Evolutionary conservation across 2,797 vertebrate species (phyloP), one percentile per base, ranked within the genome.

Genomic region (Anguilla pacifica): DNA sequence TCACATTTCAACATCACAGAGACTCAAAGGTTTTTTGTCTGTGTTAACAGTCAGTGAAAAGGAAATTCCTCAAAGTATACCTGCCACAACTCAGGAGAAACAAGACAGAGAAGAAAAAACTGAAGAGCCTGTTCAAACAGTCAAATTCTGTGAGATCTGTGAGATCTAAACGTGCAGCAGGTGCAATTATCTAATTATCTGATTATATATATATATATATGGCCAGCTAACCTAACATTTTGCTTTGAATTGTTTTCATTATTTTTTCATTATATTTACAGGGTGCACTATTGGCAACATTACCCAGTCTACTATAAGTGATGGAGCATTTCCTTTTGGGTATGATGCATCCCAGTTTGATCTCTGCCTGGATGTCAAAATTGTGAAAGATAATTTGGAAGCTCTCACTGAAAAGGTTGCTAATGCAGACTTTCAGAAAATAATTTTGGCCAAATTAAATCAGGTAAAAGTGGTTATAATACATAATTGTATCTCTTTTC

Each of bases 381-480:
- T 51, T 0, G 93, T 96, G 0, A 94, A 39, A 51, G 79, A 94
- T 85, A 96, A 95, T 91, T 88, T 97, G 93, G 90, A 88, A 0
- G 84, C 87, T 57, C 92, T 96, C 55, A 89, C 89, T 0, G 43
- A 51, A 0, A 94, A 93, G 79, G 92, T 95, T 84, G 91, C 92
- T 15, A 6, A 93, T 0, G 51, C 49, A 0, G 91, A 92, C 0
- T 95, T 90, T 90, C 93, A 94, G 46, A 0, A 0, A 22, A 86
- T 96, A n/a, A 87, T 97, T 77, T 93, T 96, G 86, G 55, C 77
- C 35, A 96, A 93, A 91, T 87, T 96, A 35, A 94, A 93, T 28
- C 70, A 96, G 94, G 95, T 95, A 89, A 86, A 74, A 46, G 17
- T 70, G 31, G 55, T 70, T 22, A 4, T 83, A 13, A 31, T 15